These are phyloP conservation scores for Epirrita christyi DNA, from an alignment of 2,888 invertebrate genomes.

Conservation along the genomic window DNA sequence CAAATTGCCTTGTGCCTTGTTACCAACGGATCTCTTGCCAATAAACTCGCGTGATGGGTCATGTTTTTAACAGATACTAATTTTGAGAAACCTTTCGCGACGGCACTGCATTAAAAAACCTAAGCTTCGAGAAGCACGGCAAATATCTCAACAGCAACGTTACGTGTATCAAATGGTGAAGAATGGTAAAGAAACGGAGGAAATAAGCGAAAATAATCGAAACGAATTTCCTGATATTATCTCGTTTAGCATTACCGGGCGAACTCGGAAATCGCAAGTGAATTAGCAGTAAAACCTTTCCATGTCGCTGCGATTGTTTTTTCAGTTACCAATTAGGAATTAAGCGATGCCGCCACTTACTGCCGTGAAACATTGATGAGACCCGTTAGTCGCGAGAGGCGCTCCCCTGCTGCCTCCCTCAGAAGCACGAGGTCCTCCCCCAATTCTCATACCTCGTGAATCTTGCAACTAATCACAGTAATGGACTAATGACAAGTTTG, in stretches of 20 bases:
- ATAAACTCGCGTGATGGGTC: no score
- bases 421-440: not conserved
- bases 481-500: slow-evolving; percentile 77
- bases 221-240: slow-evolving; percentile 38
- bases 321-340: slow-evolving; percentile 73
- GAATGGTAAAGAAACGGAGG: slow-evolving; percentile 26
- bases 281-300: slow-evolving; percentile 66
- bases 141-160: slow-evolving; percentile 27
- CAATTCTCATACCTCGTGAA: slow-evolving; percentile 31
- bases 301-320: slow-evolving; percentile 66
- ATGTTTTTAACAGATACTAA: slow-evolving; percentile 6
- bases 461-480: slow-evolving; percentile 68
- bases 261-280: slow-evolving; percentile 50
- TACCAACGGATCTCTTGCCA: no score
- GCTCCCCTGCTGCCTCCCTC: slow-evolving; percentile 1
- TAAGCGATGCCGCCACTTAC: slow-evolving; percentile 64
- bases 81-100: slow-evolving; percentile 21
- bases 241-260: slow-evolving; percentile 59
- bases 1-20: no score
- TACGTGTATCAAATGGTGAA: slow-evolving; percentile 3
- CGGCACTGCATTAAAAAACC: slow-evolving; percentile 16
- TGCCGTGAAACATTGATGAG: slow-evolving; percentile 78
- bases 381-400: slow-evolving; percentile 48
- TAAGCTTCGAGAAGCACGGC: slow-evolving; percentile 14
- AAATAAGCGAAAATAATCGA: slow-evolving; percentile 39